Evolutionary conservation across 2,888 invertebrate genomes (phyloP).

Genomic region (Protophormia terraenovae): DNA sequence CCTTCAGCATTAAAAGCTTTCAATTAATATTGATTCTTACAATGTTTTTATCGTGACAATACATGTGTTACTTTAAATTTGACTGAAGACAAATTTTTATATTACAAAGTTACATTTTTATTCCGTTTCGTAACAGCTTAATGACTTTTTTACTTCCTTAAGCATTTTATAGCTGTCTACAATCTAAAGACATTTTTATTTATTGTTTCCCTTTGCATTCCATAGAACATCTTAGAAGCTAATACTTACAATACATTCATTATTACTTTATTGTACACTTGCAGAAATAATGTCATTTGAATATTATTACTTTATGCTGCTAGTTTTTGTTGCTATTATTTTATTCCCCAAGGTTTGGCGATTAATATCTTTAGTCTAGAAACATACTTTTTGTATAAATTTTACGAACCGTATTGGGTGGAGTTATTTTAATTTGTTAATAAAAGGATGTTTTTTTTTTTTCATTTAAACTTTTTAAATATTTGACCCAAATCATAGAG

Average conservation of each 20-base stretch:
- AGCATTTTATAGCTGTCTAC: slow-evolving; percentile 52
- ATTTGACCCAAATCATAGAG: background rate
- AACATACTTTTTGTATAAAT: background rate
- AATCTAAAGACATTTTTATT: slow-evolving; percentile 24
- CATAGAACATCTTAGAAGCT: background rate
- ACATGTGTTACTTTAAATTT: no score
- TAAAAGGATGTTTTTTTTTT: background rate
- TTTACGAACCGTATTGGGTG: background rate
- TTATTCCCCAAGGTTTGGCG: slow-evolving; percentile 18
- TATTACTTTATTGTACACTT: slow-evolving; percentile 21
- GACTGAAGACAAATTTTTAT: no score
- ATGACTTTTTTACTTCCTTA: slow-evolving; percentile 49
- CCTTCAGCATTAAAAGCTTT: no score
- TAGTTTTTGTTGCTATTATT: background rate
- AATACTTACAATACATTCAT: slow-evolving; percentile 1
- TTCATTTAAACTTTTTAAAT: background rate
- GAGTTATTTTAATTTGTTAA: background rate
- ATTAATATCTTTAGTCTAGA: slow-evolving; percentile 11
- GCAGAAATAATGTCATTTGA: no score
- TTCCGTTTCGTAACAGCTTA: slow-evolving; percentile 41
- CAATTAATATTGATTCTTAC: no score
- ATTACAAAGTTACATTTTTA: slow-evolving; percentile 6
- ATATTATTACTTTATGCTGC: slow-evolving; percentile 18
- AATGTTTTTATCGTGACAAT: no score
- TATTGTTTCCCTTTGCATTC: background rate